These are phyloP conservation scores for Ceyx margarethae DNA, from an alignment of 2,113 vertebrate species.

Conservation along the genomic window DNA sequence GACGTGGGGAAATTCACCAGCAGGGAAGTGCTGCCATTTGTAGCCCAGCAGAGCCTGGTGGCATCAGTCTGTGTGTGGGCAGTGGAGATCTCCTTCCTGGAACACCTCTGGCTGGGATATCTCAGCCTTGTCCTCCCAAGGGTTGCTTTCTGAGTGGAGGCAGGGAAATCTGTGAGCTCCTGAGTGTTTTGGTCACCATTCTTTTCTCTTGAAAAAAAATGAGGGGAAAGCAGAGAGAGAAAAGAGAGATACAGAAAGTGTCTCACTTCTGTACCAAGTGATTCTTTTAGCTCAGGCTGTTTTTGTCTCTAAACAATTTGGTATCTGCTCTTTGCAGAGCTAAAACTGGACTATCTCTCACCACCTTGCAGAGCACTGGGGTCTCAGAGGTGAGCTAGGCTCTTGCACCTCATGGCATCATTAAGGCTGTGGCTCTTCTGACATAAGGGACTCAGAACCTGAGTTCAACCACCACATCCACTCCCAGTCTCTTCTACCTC, in stretches of 20 bases:
- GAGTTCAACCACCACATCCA: neutral
- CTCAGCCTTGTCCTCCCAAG: neutral
- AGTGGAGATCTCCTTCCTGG: neutral
- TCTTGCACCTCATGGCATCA: neutral
- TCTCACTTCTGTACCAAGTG: neutral
- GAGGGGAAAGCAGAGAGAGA: neutral
- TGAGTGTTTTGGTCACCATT: neutral
- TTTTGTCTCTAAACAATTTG: slow-evolving; percentile 11
- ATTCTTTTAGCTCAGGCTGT: neutral
- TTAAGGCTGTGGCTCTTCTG: neutral
- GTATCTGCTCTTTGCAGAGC: slow-evolving; percentile 19
- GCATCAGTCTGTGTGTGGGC: neutral
- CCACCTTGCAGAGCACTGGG: neutral
- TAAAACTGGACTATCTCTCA: neutral
- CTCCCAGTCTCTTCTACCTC: neutral
- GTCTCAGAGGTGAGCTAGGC: neutral
- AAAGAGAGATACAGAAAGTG: neutral
- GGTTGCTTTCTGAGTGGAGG: neutral
- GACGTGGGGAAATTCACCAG: neutral
- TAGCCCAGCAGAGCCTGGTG: neutral
- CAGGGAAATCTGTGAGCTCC: neutral
- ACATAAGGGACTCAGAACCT: neutral
- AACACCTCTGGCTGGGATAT: neutral
- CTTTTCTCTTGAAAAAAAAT: neutral
- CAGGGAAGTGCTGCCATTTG: neutral